Percentiles rank a stretch among this genome's conserved stretches.
Evolutionary conservation across 2,797 vertebrate genomes (phyloP).

Genomic region (Pangasius mekongensis): DNA sequence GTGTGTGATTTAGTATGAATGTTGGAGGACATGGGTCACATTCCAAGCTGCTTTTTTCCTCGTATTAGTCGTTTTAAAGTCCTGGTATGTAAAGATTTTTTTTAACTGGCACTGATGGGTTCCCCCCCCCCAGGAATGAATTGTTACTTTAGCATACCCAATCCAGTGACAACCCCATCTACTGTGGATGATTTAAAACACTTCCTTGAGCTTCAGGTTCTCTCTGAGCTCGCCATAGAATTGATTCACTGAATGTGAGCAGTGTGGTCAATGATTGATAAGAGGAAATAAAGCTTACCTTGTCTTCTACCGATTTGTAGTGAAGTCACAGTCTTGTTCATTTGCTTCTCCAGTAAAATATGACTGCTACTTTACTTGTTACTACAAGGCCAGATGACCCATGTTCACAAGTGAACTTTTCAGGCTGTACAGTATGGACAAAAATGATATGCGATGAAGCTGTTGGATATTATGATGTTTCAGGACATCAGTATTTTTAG

Average conservation of each 20-base stretch:
- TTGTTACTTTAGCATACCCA: not conserved
- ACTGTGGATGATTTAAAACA: not conserved
- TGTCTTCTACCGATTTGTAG: not conserved
- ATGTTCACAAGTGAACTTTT: not conserved
- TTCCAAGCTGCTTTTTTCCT: not conserved
- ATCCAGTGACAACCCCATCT: not conserved
- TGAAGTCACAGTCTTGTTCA: not conserved
- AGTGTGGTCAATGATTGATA: conserved; percentile 30
- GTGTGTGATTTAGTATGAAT: not conserved
- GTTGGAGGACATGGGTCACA: not conserved
- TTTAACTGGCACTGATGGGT: not conserved
- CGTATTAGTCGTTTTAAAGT: not conserved
- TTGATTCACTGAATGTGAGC: not conserved
- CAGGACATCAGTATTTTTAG: not conserved
- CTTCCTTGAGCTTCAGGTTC: not conserved
- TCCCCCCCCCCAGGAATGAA: not conserved
- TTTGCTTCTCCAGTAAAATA: not conserved
- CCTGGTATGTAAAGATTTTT: not conserved
- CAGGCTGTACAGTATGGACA: not conserved
- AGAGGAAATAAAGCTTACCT: not conserved
- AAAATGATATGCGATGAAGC: not conserved
- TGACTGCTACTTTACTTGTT: not conserved
- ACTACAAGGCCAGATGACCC: not conserved
- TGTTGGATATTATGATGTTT: not conserved
- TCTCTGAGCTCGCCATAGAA: not conserved